phyloP scores from a whole-genome alignment of 2,888 invertebrate species.

The Nomada fucata region DNA sequence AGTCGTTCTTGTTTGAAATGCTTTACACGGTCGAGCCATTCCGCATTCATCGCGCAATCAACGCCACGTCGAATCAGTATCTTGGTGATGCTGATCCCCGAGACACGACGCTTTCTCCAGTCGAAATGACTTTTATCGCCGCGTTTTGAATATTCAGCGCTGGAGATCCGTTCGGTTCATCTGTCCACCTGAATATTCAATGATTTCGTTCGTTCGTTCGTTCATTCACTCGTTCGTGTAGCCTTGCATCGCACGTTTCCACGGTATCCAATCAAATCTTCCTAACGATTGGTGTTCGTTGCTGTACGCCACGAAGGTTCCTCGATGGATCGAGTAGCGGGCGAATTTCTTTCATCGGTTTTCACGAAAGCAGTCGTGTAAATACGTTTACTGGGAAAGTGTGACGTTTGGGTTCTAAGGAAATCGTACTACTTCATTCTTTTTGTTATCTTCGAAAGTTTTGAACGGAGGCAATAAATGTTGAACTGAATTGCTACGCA shows the following conservation, averaged over 20 bases:
- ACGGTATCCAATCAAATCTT: slow-evolving; percentile 56
- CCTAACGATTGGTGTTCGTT: slow-evolving; percentile 39
- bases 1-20: slow-evolving; percentile 23
- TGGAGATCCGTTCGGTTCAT: slow-evolving; percentile 71
- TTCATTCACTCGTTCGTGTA: slow-evolving; percentile 62
- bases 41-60: slow-evolving; percentile 64
- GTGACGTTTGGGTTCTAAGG: not conserved
- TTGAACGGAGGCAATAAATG: no score
- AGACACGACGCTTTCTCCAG: slow-evolving; percentile 42
- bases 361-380: not conserved
- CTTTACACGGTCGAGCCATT: slow-evolving; percentile 6
- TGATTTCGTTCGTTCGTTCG: slow-evolving; percentile 62
- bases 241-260: slow-evolving; percentile 52
- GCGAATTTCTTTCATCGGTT: not conserved
- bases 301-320: slow-evolving; percentile 11
- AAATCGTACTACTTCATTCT: not conserved
- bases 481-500: no score
- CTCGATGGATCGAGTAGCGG: slow-evolving; percentile 30
- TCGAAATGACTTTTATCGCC: slow-evolving; percentile 69
- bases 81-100: slow-evolving; percentile 55
- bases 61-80: slow-evolving; percentile 42
- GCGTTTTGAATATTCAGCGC: slow-evolving; percentile 74
- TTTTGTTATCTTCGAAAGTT: no score
- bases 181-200: slow-evolving; percentile 76
- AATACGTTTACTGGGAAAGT: not conserved